Percentiles rank a stretch among this genome's conserved stretches.
phyloP scores from a whole-genome alignment of 1,140 invertebrate genomes.

The Trichogramma pretiosum region DNA sequence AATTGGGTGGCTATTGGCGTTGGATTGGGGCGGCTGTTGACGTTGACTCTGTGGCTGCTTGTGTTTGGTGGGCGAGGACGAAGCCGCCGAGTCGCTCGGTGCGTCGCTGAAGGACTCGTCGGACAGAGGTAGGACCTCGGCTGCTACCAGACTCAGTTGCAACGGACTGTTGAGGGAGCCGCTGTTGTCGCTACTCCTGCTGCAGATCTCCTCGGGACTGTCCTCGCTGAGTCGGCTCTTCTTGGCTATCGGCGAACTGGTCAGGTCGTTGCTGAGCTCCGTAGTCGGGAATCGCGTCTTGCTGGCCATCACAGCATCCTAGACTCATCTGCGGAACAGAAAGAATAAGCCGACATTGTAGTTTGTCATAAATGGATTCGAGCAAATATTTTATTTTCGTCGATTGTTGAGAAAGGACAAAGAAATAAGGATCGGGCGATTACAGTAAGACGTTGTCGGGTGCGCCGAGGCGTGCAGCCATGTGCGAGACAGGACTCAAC shows the following conservation, averaged over 20 bases:
- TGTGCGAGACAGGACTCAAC: too few relatives aligned
- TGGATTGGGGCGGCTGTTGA: background rate
- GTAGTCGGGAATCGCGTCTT: slow-evolving; percentile 29
- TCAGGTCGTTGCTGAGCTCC: slow-evolving; percentile 30
- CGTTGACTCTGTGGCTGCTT: background rate
- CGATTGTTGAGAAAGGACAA: too few relatives aligned
- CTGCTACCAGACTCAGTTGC: slow-evolving; percentile 1
- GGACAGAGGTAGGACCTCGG: slow-evolving; percentile 13
- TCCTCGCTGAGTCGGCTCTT: slow-evolving; percentile 16
- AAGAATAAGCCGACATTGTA: too few relatives aligned
- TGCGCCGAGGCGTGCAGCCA: too few relatives aligned
- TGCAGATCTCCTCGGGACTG: background rate
- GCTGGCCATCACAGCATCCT: slow-evolving; percentile 38
- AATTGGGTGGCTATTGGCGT: slow-evolving; percentile 1
- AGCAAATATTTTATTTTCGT: too few relatives aligned
- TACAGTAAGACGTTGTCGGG: too few relatives aligned
- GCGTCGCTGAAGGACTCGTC: slow-evolving; percentile 15
- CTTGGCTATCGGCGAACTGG: slow-evolving; percentile 24
- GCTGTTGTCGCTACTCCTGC: background rate
- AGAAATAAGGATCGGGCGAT: too few relatives aligned
- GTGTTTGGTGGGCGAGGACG: background rate
- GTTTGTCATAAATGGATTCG: background rate
- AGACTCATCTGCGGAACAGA: slow-evolving; percentile 26
- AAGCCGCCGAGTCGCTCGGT: background rate
- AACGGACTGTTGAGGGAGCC: background rate